These are phyloP conservation scores for Uropetala carovei DNA, from an alignment of 2,888 invertebrate genomes.

Conservation along the genomic window DNA sequence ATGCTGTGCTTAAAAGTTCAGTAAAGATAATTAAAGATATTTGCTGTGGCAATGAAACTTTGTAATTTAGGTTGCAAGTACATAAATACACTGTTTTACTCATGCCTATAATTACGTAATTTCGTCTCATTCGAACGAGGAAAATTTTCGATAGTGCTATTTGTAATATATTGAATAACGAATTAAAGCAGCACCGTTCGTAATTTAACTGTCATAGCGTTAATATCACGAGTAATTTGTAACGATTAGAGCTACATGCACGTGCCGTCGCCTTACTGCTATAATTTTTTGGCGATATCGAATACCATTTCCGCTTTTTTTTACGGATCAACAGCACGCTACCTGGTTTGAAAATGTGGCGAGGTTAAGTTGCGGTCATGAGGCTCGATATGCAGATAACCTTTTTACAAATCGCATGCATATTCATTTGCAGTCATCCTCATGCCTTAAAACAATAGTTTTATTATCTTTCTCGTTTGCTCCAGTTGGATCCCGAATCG, in stretches of 20 bases:
- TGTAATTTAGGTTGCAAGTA: too few species aligned
- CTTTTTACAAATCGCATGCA: background rate
- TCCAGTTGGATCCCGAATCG: background rate
- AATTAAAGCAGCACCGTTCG: too few species aligned
- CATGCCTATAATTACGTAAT: too few species aligned
- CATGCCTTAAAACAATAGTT: background rate
- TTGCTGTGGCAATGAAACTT: too few species aligned
- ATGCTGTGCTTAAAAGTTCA: too few species aligned
- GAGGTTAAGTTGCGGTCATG: background rate
- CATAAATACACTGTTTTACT: too few species aligned
- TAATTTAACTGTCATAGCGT: background rate
- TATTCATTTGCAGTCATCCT: slow-evolving; percentile 2
- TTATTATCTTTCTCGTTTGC: background rate
- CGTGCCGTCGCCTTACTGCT: background rate
- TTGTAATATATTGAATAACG: too few species aligned
- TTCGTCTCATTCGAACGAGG: too few species aligned
- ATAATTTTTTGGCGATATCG: background rate
- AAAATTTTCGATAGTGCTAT: too few species aligned
- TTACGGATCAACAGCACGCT: background rate
- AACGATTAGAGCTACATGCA: background rate
- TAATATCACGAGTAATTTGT: background rate
- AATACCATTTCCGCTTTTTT: background rate
- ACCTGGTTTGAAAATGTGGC: slow-evolving; percentile 19
- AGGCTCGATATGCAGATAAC: background rate
- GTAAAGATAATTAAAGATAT: too few species aligned